These are phyloP conservation scores for Drosophila fuyamai DNA, from an alignment of 1,140 invertebrate species.

Conservation along the genomic window DNA sequence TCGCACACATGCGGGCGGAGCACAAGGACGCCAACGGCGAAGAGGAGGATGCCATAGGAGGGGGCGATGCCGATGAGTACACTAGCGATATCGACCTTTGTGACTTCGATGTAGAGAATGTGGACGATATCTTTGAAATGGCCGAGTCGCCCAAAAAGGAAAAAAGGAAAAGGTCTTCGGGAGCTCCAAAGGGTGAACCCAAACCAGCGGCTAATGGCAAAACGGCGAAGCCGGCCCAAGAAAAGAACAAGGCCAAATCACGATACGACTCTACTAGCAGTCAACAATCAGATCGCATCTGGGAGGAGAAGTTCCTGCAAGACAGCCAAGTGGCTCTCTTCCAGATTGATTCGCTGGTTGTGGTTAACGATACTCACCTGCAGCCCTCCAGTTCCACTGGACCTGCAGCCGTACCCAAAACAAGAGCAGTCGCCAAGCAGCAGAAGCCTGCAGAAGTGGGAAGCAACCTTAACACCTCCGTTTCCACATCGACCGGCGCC, in stretches of 20 bases:
- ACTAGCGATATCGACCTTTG: slow-evolving; percentile 77
- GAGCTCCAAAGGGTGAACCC: not conserved
- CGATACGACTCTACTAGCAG: slow-evolving; percentile 67
- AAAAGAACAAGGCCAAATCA: slow-evolving; percentile 38
- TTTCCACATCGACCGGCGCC: not conserved
- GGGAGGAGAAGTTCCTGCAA: slow-evolving; percentile 71
- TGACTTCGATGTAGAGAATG: slow-evolving; percentile 76
- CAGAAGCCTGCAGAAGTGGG: slow-evolving; percentile 16
- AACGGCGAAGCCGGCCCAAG: slow-evolving; percentile 19
- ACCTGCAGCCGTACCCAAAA: slow-evolving; percentile 7
- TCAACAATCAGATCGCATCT: slow-evolving; percentile 70
- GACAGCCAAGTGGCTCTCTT: slow-evolving; percentile 46
- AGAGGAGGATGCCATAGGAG: slow-evolving; percentile 48
- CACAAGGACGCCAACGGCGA: slow-evolving; percentile 36
- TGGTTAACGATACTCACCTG: slow-evolving; percentile 59
- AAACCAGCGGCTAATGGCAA: slow-evolving; percentile 45
- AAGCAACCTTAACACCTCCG: slow-evolving; percentile 5
- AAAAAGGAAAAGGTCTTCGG: slow-evolving; percentile 44
- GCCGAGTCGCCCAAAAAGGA: slow-evolving; percentile 70
- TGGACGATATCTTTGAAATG: slow-evolving; percentile 85
- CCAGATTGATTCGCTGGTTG: slow-evolving; percentile 74
- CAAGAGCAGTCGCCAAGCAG: slow-evolving; percentile 33
- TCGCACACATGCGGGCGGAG: slow-evolving; percentile 84
- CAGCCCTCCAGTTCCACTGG: slow-evolving; percentile 34
- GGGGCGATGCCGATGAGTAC: slow-evolving; percentile 58